Conservation (phyloP, 2,797 vertebrate genomes). For the Cuniculus paca region DNA sequence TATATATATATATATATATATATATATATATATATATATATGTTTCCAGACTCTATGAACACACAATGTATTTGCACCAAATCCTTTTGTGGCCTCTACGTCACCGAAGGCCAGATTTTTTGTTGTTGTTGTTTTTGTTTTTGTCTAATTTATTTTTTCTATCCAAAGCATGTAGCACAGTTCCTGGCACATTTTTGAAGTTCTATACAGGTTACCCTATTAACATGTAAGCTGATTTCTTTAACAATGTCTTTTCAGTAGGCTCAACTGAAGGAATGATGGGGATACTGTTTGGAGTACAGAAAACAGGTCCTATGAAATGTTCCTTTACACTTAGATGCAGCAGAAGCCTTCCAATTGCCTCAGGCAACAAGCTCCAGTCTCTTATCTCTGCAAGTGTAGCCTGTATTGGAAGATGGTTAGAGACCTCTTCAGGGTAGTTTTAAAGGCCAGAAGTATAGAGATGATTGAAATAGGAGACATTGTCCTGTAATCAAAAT, state of each 20-base stretch:
- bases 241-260: background rate
- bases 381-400: background rate
- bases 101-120: background rate
- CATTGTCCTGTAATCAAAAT: background rate
- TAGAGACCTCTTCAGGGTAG: background rate
- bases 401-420: background rate
- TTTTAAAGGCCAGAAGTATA: background rate
- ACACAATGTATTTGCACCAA: background rate
- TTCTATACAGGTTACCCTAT: background rate
- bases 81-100: background rate
- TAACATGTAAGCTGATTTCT: background rate
- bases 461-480: background rate
- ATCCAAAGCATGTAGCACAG: background rate
- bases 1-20: too few relatives aligned
- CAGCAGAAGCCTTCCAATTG: background rate
- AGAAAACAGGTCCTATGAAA: background rate
- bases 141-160: background rate
- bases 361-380: background rate
- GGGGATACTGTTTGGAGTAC: background rate
- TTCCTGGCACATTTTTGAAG: background rate
- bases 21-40: background rate
- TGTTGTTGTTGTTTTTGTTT: background rate
- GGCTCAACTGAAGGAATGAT: constrained; percentile 17
- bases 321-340: background rate
- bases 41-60: background rate